Evolutionary conservation across 2,888 invertebrate genomes (phyloP), one percentile per base, ranked within the genome.

Genomic region (Ectemnius lituratus): DNA sequence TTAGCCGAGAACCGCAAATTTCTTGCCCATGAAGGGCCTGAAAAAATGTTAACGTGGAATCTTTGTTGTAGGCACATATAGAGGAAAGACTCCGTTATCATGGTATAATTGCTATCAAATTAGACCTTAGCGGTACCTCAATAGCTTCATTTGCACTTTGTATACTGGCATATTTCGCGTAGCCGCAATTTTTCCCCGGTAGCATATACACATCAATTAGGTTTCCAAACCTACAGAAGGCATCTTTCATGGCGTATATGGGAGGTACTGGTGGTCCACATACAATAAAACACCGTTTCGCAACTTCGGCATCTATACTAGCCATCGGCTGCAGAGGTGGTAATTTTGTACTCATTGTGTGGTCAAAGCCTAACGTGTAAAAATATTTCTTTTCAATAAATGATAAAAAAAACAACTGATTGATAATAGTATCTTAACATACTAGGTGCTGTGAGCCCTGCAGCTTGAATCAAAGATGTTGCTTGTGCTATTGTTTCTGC

Each of bases 161-260:
- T 66, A 92, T 93, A 62, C 92, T 93, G 2, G 97, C 95, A 91
- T 96, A 98, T 86, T 97, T 96, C 5, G 97, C 98, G 91, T 97
- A 98, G 0, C 98, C 98, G 91, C 97, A 97, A 86, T 97, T 98
- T 88, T 97, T 96, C 88, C 97, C 96, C 62, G 95, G 95, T 82
- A 98, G 92, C 90, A 98, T 94, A 88, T 97, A 98, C 2, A 97
- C 96, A 90, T 97, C 97, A 71, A 98, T 97, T 11, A 98, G 92
- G 88, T 95, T 94, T 5, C 97, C 98, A 91, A 98, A 98, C 85
- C 98, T 94, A 84, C 96, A 96, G 90, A 98, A 98, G 20, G 97
- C 94, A 90, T 98, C 97, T 85, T 95, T 94, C 86, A 98, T 92
- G 27, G 96, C 95, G 73, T 95, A 93, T 81, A 95, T 92, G 1